Evolutionary conservation across 2,888 invertebrate species (phyloP).

Genomic region (Tipula unca): DNA sequence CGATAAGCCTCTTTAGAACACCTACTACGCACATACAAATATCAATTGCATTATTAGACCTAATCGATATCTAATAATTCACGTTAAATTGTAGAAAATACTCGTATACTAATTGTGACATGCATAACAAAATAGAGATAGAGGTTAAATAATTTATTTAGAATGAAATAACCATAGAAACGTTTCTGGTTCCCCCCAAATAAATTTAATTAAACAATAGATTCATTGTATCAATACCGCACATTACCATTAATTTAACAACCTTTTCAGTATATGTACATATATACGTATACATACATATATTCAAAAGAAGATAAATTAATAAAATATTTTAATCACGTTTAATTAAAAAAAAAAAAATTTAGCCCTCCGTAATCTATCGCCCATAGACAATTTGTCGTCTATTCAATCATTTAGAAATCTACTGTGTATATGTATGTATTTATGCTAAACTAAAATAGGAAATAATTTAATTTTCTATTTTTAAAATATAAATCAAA

Average conservation of each 20-base stretch:
- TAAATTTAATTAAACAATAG: neutral
- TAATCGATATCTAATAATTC: neutral
- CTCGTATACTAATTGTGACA: neutral
- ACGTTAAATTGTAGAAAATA: neutral
- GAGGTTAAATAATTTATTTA: neutral
- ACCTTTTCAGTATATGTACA: neutral
- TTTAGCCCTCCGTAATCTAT: neutral
- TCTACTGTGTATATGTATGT: neutral
- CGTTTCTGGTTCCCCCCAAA: neutral
- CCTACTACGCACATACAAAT: neutral
- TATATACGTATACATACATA: neutral
- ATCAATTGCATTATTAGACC: neutral
- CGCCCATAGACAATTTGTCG: neutral
- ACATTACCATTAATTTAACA: neutral
- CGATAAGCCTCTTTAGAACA: neutral
- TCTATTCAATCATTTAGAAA: neutral
- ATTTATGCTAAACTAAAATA: neutral
- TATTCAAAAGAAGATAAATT: neutral
- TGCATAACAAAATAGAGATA: neutral
- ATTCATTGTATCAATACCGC: constrained; percentile 14
- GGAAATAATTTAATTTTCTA: neutral
- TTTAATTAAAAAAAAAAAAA: constrained; percentile 9
- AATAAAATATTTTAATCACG: neutral
- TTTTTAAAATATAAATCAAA: constrained; percentile 9
- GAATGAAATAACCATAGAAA: neutral